Conservation (phyloP, 2,113 vertebrate species). For the Kobus ellipsiprymnus region DNA sequence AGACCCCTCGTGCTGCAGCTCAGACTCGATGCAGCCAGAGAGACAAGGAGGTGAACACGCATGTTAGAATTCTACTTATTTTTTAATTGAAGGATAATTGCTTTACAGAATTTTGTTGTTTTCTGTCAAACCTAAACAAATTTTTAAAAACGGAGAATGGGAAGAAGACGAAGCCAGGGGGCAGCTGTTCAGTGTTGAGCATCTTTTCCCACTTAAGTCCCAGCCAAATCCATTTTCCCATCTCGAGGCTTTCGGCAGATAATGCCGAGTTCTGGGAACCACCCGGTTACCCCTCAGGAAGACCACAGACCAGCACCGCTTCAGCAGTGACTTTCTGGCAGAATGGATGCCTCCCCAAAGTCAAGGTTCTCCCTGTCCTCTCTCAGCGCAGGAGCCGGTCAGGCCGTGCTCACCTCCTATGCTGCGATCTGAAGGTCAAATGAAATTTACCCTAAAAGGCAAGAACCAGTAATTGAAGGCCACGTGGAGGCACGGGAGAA, state of each 20-base stretch:
- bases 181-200: fast-evolving
- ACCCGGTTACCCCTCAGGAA: fast-evolving
- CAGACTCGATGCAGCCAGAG: fast-evolving
- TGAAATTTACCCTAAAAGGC: neutral
- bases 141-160: neutral
- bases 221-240: neutral
- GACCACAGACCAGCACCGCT: neutral
- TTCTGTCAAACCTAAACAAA: neutral
- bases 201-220: fast-evolving
- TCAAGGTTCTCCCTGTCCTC: neutral
- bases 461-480: neutral
- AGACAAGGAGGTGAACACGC: neutral
- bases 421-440: neutral
- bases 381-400: fast-evolving
- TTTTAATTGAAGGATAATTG: neutral
- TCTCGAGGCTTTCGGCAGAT: neutral
- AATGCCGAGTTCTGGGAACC: neutral
- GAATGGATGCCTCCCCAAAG: fast-evolving
- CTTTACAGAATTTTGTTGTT: neutral
- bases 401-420: neutral
- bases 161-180: fast-evolving
- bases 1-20: neutral
- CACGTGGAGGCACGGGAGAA: fast-evolving
- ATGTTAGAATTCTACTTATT: fast-evolving
- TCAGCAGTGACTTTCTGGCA: fast-evolving